Conservation (phyloP, 2,113 vertebrate species). For the Centropristis striata region DNA sequence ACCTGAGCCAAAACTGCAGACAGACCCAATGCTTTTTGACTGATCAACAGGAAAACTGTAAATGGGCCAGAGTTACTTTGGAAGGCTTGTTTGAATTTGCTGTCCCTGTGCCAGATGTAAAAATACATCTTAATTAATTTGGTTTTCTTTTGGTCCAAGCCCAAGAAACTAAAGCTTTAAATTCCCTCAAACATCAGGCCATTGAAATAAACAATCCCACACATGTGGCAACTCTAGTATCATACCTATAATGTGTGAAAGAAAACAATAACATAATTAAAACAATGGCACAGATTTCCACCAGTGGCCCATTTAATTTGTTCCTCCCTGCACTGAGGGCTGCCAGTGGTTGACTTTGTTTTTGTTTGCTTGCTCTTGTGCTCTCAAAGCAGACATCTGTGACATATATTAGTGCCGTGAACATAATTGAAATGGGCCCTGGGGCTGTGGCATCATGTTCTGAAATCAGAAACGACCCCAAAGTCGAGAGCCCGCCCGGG, state of each 20-base stretch:
- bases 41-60: background rate
- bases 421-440: slow-evolving; percentile 72
- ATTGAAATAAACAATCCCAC: background rate
- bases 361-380: slow-evolving; percentile 59
- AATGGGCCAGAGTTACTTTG: background rate
- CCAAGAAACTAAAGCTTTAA: background rate
- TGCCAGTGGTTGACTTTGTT: slow-evolving; percentile 30
- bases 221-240: background rate
- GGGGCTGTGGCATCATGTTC: slow-evolving; percentile 70
- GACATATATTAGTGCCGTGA: slow-evolving; percentile 62
- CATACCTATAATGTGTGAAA: background rate
- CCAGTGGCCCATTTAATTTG: background rate
- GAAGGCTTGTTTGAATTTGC: background rate
- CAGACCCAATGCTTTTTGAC: background rate
- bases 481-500: slow-evolving; percentile 48
- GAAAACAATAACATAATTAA: slow-evolving; percentile 4
- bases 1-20: background rate
- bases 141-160: background rate
- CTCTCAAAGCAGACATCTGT: slow-evolving; percentile 58
- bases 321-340: background rate
- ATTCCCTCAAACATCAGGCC: background rate
- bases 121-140: background rate
- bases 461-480: slow-evolving; percentile 75
- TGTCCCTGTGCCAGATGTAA: background rate
- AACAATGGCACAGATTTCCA: slow-evolving; percentile 1